A percentile compares a stretch with the other conserved stretches of the same genome.
Evolutionary conservation across 2,113 vertebrate species (phyloP).

Genomic region (Machaerirhynchus nigripectus): DNA sequence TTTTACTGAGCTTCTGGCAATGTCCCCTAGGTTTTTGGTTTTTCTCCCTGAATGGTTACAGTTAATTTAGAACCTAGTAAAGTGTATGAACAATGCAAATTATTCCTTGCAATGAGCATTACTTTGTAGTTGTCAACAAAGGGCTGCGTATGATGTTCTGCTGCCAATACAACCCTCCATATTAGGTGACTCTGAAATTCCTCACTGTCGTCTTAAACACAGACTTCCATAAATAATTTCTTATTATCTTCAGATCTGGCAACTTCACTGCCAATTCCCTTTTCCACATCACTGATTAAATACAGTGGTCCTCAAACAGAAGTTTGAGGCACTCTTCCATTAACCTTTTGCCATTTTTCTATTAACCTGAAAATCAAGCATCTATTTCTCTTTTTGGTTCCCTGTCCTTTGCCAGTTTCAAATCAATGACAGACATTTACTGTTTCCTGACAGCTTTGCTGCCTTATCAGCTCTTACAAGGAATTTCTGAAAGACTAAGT

Average conservation of each 20-base stretch:
- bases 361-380: conserved; percentile 19
- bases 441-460: not conserved
- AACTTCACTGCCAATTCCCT: not conserved
- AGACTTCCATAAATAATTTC: conserved; percentile 19
- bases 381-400: not conserved
- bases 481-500: conserved; percentile 5
- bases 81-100: not conserved
- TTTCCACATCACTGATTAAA: not conserved
- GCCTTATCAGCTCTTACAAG: not conserved
- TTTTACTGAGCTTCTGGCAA: conserved; percentile 45
- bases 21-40: not conserved
- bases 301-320: not conserved
- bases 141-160: not conserved
- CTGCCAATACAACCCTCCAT: not conserved
- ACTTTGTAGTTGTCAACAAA: not conserved
- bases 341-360: conserved; percentile 46
- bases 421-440: conserved; percentile 1
- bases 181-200: not conserved
- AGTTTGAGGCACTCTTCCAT: not conserved
- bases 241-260: not conserved
- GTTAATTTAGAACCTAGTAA: conserved; percentile 48
- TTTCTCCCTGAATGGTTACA: conserved; percentile 34
- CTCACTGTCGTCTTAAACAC: not conserved
- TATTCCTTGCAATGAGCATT: not conserved
- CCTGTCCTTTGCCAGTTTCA: not conserved